Base-by-base conservation (phyloP, 2,888 invertebrate species). In the Hyppa rectilinea region DNA sequence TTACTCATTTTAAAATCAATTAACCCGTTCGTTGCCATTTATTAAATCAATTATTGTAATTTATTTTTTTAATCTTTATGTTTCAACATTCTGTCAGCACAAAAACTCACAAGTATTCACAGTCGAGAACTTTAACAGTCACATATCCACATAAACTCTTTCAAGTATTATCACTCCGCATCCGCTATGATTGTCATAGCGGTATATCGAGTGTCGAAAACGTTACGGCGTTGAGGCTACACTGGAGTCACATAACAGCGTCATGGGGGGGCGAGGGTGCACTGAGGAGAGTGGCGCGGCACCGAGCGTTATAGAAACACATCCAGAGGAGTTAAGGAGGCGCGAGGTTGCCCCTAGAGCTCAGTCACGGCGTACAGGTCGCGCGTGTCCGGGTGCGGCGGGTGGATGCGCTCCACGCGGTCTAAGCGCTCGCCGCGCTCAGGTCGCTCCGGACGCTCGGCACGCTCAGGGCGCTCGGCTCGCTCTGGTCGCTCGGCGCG, bases 281-380 rank as follows among this genome's bases (percentile, higher is more conserved):
- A 75, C 71, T 71, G 55, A 26, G 36, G 43, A 34, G 62, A 26
- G 56, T 53, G 43, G 59, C 59, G 49, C 50, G 55, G 61, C 73
- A 59, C 45, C 45, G 50, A 47, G 49, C 53, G 70, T 71, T 62
- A 79, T 17, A 79, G 66, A 29, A 79, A 60, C 60, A 79, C 71
- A 63, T 79, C 78, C 56, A 71, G 60, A n/a, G 78, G 78, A 45
- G 76, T 76, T 20, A 80, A 52, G 38, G 78, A 80, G 58, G 78
- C 80, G 61, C 76, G 80, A 26, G 78, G 76, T 14, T 58, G 56
- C 63, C 64, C 76, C 81, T 89, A 90, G 73, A 90, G 86, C 66
- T 90, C 89, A 2, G 98, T 97, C 81, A 98, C 97, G 61, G 98
- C 98, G 90, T 98, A 98, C 81, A 98, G 90, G 90, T 97, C 97